Evolutionary conservation across 2,888 invertebrate genomes (phyloP).

Genomic region (Parnassius orleans): DNA sequence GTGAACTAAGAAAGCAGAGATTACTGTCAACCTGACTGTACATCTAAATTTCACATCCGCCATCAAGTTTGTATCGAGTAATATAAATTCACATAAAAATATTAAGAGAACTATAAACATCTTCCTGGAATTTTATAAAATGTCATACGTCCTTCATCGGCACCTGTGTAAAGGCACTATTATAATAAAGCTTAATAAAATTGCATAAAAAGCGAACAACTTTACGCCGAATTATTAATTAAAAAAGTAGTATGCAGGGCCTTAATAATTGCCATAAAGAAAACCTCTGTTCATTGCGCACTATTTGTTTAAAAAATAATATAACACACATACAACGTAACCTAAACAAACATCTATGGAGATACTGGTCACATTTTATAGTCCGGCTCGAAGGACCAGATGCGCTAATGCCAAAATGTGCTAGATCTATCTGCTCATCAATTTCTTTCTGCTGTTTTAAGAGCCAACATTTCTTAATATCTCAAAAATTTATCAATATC

Average conservation of each 20-base stretch:
- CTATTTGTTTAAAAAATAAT: no score
- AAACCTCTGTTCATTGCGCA: not conserved
- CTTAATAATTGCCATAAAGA: not conserved
- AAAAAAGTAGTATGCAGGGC: not conserved
- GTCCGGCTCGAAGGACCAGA: conserved; percentile 7
- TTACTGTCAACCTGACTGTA: no score
- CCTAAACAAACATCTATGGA: not conserved
- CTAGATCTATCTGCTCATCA: not conserved
- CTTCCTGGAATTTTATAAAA: not conserved
- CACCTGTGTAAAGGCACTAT: conserved; percentile 19
- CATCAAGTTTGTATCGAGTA: no score
- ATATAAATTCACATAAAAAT: no score
- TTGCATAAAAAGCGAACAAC: conserved; percentile 2
- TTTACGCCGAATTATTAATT: not conserved
- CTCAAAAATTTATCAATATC: no score
- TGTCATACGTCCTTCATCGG: not conserved
- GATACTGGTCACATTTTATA: not conserved
- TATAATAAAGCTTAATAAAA: conserved; percentile 2
- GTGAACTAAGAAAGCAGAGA: no score
- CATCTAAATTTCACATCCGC: no score
- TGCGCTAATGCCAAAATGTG: not conserved
- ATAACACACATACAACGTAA: not conserved
- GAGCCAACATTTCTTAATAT: no score
- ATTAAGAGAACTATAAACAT: not conserved
- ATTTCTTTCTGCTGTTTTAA: no score